Percentiles rank a stretch among this genome's conserved stretches.
Conservation (phyloP, 2,113 vertebrate species). For the Spermophilus dauricus region DNA sequence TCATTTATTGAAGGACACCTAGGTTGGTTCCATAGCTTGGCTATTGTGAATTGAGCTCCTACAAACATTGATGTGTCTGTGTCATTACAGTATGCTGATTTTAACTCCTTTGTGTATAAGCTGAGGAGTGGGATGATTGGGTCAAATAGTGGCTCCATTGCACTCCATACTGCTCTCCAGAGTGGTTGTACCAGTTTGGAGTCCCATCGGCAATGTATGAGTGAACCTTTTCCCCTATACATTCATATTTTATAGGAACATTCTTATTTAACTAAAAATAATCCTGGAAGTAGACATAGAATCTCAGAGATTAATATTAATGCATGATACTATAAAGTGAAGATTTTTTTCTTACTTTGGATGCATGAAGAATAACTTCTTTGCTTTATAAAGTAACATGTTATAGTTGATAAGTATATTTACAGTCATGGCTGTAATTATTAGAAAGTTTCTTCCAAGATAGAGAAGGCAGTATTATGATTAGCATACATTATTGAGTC, state of each 20-base stretch:
- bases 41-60: no score
- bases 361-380: not conserved
- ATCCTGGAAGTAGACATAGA: not conserved
- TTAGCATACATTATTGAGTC: not conserved
- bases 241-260: not conserved
- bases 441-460: not conserved
- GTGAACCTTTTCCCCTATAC: no score
- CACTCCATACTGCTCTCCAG: no score
- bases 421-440: not conserved
- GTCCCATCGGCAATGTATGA: no score
- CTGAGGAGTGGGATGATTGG: no score
- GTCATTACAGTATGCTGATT: no score
- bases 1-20: no score
- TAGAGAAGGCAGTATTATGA: not conserved
- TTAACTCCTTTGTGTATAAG: no score
- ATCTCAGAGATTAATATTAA: not conserved
- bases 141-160: no score
- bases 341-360: not conserved
- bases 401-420: not conserved
- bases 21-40: no score
- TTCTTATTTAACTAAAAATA: conserved; percentile 18
- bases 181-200: no score
- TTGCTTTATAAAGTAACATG: not conserved
- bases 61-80: no score
- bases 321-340: not conserved